Evolutionary conservation across 2,797 vertebrate genomes (phyloP).

Genomic region (Margarornis squamiger): DNA sequence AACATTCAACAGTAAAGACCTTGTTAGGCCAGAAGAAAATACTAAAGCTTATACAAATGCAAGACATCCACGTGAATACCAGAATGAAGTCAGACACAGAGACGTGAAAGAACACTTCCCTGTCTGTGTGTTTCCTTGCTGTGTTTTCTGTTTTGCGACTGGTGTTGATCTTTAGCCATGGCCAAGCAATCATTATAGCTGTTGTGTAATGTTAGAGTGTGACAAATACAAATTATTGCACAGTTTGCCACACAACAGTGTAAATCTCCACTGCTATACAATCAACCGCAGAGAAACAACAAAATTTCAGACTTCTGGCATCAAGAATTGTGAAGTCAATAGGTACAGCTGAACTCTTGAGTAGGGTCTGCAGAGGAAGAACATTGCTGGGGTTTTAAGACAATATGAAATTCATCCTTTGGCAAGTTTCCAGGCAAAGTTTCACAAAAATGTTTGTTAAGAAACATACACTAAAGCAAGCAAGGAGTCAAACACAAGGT

Average conservation of each 20-base stretch:
- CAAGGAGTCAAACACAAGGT: neutral
- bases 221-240: constrained; percentile 13
- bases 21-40: neutral
- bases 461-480: neutral
- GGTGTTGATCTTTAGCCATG: constrained; percentile 14
- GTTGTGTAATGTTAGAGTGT: neutral
- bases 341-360: neutral
- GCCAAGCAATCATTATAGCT: constrained; percentile 32
- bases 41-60: neutral
- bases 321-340: neutral
- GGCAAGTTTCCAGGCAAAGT: neutral
- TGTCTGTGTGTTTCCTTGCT: neutral
- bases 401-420: neutral
- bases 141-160: neutral
- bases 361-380: neutral
- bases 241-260: neutral
- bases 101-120: neutral
- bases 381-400: neutral
- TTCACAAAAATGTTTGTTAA: neutral
- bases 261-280: neutral
- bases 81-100: neutral
- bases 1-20: neutral
- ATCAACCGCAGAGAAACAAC: neutral
- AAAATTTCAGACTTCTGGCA: neutral
- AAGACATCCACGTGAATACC: neutral